These are phyloP conservation scores for Mormyrus hasselquistii DNA, from an alignment of 2,797 vertebrate species.

Conservation along the genomic window DNA sequence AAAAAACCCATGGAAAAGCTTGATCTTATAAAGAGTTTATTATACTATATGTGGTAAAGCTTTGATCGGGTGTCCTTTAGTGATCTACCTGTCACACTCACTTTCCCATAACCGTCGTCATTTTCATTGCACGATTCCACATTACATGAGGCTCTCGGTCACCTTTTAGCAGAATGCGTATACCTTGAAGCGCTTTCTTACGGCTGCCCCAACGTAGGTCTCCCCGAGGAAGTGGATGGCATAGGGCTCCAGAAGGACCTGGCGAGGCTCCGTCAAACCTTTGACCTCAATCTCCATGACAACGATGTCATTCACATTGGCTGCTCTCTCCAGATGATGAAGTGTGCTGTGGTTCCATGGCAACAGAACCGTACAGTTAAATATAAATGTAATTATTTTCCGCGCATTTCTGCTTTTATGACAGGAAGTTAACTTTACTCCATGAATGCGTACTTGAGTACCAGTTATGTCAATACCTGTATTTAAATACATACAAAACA, in stretches of 20 bases:
- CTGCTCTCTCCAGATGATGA: constrained; percentile 37
- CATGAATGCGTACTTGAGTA: neutral
- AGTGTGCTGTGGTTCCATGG: constrained; percentile 36
- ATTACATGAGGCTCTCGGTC: neutral
- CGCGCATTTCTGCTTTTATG: neutral
- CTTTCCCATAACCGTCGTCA: neutral
- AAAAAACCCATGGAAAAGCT: neutral
- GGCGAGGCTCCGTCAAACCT: constrained; percentile 71
- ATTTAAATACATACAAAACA: neutral
- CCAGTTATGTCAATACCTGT: neutral
- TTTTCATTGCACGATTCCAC: neutral
- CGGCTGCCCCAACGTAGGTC: constrained; percentile 61
- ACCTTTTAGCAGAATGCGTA: neutral
- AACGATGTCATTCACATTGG: constrained; percentile 55
- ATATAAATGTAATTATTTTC: neutral
- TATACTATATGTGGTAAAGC: neutral
- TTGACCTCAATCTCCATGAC: constrained; percentile 82
- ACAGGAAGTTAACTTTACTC: neutral
- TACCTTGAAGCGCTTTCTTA: constrained; percentile 75
- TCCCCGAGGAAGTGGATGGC: constrained; percentile 77
- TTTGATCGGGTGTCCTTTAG: neutral
- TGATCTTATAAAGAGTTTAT: neutral
- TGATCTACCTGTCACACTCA: neutral
- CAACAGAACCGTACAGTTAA: constrained; percentile 4
- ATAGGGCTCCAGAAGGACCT: constrained; percentile 78